Conservation (phyloP, 2,113 vertebrate genomes). For the Leucopsar rothschildi region DNA sequence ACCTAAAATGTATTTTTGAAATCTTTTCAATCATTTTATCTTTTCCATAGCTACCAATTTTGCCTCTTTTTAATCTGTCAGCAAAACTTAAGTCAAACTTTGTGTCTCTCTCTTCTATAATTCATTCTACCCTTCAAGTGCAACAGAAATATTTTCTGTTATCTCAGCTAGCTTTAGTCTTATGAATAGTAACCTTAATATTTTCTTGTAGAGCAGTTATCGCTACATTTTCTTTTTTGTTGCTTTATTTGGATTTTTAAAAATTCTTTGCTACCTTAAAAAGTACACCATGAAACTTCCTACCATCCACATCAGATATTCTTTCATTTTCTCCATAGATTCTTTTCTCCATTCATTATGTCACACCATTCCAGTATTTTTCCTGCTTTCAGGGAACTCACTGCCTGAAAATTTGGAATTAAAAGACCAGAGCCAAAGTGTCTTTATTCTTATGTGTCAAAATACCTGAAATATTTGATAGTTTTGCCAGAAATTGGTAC, state of each 20-base stretch:
- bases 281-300: not conserved
- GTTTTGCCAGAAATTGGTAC: not conserved
- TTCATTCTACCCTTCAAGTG: not conserved
- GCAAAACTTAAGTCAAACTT: constrained; percentile 5
- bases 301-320: not conserved
- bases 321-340: not conserved
- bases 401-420: not conserved
- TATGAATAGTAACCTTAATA: not conserved
- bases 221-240: not conserved
- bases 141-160: not conserved
- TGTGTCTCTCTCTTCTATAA: not conserved
- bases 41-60: not conserved
- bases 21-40: not conserved
- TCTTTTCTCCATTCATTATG: not conserved
- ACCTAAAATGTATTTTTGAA: not conserved
- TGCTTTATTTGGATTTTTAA: not conserved
- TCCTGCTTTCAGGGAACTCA: not conserved
- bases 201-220: not conserved
- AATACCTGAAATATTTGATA: not conserved
- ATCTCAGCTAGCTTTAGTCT: not conserved
- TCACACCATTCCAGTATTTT: not conserved
- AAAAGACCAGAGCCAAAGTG: not conserved
- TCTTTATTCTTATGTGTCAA: not conserved
- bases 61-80: not conserved
- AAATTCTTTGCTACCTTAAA: not conserved